Base-by-base conservation (phyloP, 2,888 invertebrate species). In the Diaperis boleti region DNA sequence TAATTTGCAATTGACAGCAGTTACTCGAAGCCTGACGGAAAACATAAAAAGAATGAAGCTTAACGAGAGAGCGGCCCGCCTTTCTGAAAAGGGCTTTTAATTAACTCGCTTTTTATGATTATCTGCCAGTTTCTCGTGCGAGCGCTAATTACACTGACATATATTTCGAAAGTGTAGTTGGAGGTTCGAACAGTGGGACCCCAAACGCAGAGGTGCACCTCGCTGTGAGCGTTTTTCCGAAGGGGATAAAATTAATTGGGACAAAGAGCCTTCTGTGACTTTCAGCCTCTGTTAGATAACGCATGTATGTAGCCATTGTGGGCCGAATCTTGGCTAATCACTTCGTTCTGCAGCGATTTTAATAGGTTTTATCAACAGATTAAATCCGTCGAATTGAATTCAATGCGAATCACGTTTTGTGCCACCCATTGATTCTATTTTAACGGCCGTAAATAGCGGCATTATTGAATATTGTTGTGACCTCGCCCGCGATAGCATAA, bases 331-430 rank as follows among this genome's bases (percentile, higher is more conserved):
- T 2, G 26, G 26, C 22, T 47, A 29, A 47, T 47, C 14, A 22
- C 3, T 31, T 29, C 47, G 26, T 22, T 31, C 31, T 31, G 47
- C 31, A 5, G 11, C n/a, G 15, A 13, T 47, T 47, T 47, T 47
- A 29, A 47, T 15, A 3, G 29, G 13, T n/a, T 26, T 26, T 45
- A 26, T 45, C 45, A 10, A 45, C 26, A 26, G 11, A 45, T 18
- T 8, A 42, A 45, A 45, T 14, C 45, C 29, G 20, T 45, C 20
- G 26, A 13, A 45, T 45, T 45, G 10, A 45, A 47, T 15, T 47
- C 31, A 47, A 31, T 31, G 47, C 13, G 47, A 47, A 47, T 29
- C 47, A 47, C n/a, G 14, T 31, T 31, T 29, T 44, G 11, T 42
- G 44, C 17, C 15, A 42, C 13, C 20, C 20, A 42, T 42, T 20